Base-by-base conservation (phyloP, 2,797 vertebrate species). In the Squalus acanthias region DNA sequence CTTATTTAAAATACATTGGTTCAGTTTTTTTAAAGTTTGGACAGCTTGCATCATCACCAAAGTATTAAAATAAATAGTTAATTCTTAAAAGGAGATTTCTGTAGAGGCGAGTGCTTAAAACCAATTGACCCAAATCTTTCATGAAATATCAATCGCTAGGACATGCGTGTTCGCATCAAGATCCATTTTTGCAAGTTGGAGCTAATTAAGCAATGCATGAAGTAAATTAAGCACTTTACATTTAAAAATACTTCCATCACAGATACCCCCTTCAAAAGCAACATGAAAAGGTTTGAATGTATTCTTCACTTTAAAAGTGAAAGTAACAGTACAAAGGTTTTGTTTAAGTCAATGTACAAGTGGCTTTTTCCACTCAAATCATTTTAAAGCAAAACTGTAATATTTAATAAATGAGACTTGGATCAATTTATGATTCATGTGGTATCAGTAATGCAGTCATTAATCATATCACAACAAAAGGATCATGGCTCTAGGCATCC, bases 1-100 rank as follows among this genome's bases (percentile, higher is more conserved):
- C 70, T 69, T 93, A 74, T 95, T 95, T 95, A 95, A 95, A 95
- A 76, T 95, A 95, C 94, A 95, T 95, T 95, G 70, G 69, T 95
- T 95, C 57, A 10, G 29, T 33, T 53, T 33, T 95, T 50, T 39
- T 65, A 29, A 93, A 69, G 26, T 53, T 29, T 76, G 70, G 94
- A 76, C 29, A 76, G 46, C 72, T 76, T 74, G 72, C 29, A 29
- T 20, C 26, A 65, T 63, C 17, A 63, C 89, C 33, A 60, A 76
- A 74, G 53, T 95, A 72, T 74, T 95, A 72, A 69, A 95, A 95
- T 69, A 95, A 95, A 74, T 74, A 76, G 69, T 95, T 74, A 70
- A 95, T 95, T 74, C 26, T 95, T 74, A 95, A 74, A 57, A 95
- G 46, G 2, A 95, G 53, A n/a, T 74, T 70, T 72, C 94, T 57